Evolutionary conservation across 1,140 invertebrate species (phyloP).

Genomic region (Macrobrachium nipponense): DNA sequence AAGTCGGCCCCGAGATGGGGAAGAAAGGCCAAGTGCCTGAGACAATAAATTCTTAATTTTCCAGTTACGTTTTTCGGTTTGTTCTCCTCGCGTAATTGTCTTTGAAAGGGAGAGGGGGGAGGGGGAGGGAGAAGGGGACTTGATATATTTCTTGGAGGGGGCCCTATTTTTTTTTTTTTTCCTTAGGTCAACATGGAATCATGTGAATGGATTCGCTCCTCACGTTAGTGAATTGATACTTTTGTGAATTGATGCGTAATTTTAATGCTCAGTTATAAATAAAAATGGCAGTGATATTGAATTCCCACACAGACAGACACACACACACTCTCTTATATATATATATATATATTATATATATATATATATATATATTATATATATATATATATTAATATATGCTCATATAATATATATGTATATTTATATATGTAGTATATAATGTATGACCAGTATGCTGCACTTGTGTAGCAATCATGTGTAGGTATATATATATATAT

Average conservation of each 20-base stretch:
- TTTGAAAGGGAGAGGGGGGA: too few species aligned
- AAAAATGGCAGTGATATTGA: too few species aligned
- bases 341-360: constrained; percentile 2
- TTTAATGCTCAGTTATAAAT: too few species aligned
- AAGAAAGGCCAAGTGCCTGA: background rate
- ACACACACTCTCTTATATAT: background rate
- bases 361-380: constrained; percentile 16
- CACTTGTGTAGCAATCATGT: background rate
- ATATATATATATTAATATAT: background rate
- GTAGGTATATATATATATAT: constrained; percentile 2
- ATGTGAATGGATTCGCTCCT: too few species aligned
- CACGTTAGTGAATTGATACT: too few species aligned
- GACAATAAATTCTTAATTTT: background rate
- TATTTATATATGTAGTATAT: background rate
- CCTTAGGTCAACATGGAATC: too few species aligned
- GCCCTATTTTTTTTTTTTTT: too few species aligned
- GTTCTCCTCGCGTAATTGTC: background rate
- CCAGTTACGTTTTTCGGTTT: background rate
- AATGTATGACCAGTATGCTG: background rate
- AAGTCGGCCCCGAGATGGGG: background rate
- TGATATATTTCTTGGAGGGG: too few species aligned
- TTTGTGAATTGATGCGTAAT: too few species aligned
- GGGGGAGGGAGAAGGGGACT: too few species aligned
- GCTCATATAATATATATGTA: background rate
- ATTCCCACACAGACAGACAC: too few species aligned